Conservation (phyloP, 2,113 vertebrate genomes). For the Tor tambroides region DNA sequence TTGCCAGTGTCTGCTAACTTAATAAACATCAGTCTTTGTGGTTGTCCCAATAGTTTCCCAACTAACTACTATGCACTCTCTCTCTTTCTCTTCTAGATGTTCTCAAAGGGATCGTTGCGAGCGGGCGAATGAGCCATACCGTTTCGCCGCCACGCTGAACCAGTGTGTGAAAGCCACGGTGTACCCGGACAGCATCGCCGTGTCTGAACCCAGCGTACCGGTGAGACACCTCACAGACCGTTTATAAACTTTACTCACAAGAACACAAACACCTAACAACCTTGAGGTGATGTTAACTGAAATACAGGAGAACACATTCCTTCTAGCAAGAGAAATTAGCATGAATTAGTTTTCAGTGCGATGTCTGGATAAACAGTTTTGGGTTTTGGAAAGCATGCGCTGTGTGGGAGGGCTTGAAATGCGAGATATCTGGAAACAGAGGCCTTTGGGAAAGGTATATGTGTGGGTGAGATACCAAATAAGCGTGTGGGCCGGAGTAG, state of each 20-base stretch:
- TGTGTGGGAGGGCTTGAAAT: conserved; percentile 33
- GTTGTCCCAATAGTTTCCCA: neutral
- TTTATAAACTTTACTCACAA: conserved; percentile 46
- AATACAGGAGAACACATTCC: neutral
- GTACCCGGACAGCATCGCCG: conserved; percentile 92
- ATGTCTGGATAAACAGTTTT: conserved; percentile 31
- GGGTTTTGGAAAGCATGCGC: conserved; percentile 32
- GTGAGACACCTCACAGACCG: too few relatives aligned
- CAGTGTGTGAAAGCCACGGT: conserved; percentile 88
- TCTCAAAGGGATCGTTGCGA: conserved; percentile 89
- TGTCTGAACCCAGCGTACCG: conserved; percentile 88
- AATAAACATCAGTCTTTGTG: neutral
- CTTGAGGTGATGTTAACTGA: conserved; percentile 16
- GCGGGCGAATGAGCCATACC: conserved; percentile 85
- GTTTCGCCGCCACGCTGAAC: conserved; percentile 85
- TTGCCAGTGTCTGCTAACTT: neutral
- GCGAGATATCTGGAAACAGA: conserved; percentile 12
- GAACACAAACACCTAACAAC: conserved; percentile 46
- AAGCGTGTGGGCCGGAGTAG: conserved; percentile 69
- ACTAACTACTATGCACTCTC: neutral
- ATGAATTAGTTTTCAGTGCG: conserved; percentile 11
- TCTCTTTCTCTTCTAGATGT: conserved; percentile 77
- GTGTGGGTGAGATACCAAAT: conserved; percentile 68
- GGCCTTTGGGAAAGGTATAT: conserved; percentile 42
- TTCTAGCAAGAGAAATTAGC: neutral